These are phyloP conservation scores for Pseudorhombus dupliciocellatus DNA, from an alignment of 2,113 vertebrate genomes.

Conservation along the genomic window DNA sequence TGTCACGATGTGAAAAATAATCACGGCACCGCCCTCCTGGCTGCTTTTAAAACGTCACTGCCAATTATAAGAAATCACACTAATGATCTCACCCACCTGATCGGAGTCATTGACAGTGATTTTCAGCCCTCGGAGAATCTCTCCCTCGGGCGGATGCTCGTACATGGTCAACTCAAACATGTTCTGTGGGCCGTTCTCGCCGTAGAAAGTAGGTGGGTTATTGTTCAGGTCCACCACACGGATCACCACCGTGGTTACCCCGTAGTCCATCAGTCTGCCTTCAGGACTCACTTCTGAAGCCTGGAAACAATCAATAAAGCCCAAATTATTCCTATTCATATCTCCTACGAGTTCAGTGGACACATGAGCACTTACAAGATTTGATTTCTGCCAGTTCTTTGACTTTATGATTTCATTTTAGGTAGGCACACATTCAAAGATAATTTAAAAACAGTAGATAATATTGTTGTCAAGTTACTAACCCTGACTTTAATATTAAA, in stretches of 20 bases:
- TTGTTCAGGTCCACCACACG: constrained; percentile 96
- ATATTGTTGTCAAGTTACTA: no score
- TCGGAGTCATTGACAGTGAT: constrained; percentile 97
- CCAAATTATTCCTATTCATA: not conserved
- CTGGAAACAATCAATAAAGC: constrained; percentile 71
- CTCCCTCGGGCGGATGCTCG: constrained; percentile 92
- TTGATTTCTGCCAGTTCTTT: not conserved
- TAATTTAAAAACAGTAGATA: not conserved
- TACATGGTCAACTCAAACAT: constrained; percentile 92
- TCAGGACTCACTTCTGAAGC: constrained; percentile 86
- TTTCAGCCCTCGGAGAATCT: constrained; percentile 91
- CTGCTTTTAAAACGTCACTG: not conserved
- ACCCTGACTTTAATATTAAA: constrained; percentile 93
- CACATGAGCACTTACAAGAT: not conserved
- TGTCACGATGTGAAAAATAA: constrained; percentile 29
- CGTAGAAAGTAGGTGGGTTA: constrained; percentile 94
- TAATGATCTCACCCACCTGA: constrained; percentile 80
- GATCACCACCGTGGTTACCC: constrained; percentile 84
- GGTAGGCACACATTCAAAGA: not conserved
- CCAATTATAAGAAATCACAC: not conserved
- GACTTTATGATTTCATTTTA: not conserved
- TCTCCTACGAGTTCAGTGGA: no score
- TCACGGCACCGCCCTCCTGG: not conserved
- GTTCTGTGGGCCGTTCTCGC: constrained; percentile 89
- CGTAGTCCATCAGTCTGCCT: constrained; percentile 72